Percentiles rank a stretch among this genome's conserved stretches.
phyloP scores from a whole-genome alignment of 1,140 invertebrate genomes.

The Formica selysi region DNA sequence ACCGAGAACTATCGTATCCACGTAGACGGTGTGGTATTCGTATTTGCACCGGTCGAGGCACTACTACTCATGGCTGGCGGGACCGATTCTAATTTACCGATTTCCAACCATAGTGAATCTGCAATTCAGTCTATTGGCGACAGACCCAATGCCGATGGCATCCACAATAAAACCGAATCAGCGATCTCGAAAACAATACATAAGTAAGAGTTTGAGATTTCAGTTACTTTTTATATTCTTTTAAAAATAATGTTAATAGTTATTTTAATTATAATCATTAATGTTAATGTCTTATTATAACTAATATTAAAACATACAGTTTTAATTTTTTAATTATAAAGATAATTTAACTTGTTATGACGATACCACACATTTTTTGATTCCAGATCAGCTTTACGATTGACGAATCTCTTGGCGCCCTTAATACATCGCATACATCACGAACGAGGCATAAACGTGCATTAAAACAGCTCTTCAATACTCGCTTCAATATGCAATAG shows the following conservation, averaged over 20 bases:
- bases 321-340: conserved; percentile 38
- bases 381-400: conserved; percentile 78
- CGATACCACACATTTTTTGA: not conserved
- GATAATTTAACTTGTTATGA: conserved; percentile 30
- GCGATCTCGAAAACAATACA: conserved; percentile 42
- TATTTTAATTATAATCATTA: not conserved
- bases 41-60: conserved; percentile 88
- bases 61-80: conserved; percentile 81
- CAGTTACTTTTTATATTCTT: not conserved
- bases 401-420: conserved; percentile 79
- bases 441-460: conserved; percentile 41
- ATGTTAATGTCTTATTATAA: conserved; percentile 2
- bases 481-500: conserved; percentile 15
- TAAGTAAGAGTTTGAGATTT: conserved; percentile 30
- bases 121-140: not conserved
- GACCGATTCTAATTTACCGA: conserved; percentile 69
- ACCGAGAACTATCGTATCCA: conserved; percentile 90
- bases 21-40: conserved; percentile 89
- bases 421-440: conserved; percentile 76
- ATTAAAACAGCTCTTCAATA: conserved; percentile 21
- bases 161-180: conserved; percentile 41
- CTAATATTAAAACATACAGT: not conserved
- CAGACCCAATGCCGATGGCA: conserved; percentile 9
- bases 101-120: not conserved
- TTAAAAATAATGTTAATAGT: conserved; percentile 17